Percentiles rank a stretch among this genome's conserved stretches.
These are phyloP conservation scores for Lithophane semibrunnea DNA, from an alignment of 2,888 invertebrate genomes.

Conservation along the genomic window DNA sequence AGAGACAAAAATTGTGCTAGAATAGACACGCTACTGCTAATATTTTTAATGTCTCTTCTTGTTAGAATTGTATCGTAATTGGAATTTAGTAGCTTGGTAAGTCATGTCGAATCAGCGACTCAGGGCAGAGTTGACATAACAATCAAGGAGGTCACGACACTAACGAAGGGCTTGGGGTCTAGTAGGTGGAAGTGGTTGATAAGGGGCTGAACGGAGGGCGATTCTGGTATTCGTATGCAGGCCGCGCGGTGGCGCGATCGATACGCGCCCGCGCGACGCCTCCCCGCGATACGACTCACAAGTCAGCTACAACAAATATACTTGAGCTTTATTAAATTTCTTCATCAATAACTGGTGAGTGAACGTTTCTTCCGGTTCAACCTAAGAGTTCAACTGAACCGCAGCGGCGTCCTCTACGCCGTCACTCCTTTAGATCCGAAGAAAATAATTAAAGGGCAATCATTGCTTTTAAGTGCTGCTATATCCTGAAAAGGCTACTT, in stretches of 20 bases:
- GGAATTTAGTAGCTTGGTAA: slow-evolving; percentile 45
- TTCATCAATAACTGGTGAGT: slow-evolving; percentile 34
- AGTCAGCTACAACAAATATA: slow-evolving; percentile 82
- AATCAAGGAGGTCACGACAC: slow-evolving; percentile 81
- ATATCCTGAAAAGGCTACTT: slow-evolving; percentile 65
- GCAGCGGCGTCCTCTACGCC: background rate
- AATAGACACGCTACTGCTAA: slow-evolving; percentile 64
- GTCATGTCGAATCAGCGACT: slow-evolving; percentile 48
- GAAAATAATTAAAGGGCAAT: slow-evolving; percentile 20
- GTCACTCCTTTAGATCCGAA: background rate
- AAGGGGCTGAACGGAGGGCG: slow-evolving; percentile 86
- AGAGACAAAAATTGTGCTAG: slow-evolving; percentile 72
- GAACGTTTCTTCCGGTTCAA: background rate
- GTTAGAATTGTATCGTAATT: slow-evolving; percentile 30
- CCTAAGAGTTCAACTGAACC: background rate
- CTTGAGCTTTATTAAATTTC: slow-evolving; percentile 80
- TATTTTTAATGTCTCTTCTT: slow-evolving; percentile 45
- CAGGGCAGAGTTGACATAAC: slow-evolving; percentile 74
- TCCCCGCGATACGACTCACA: slow-evolving; percentile 79
- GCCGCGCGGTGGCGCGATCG: slow-evolving; percentile 87
- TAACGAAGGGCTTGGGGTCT: slow-evolving; percentile 83
- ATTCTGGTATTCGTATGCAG: slow-evolving; percentile 89
- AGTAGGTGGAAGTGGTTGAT: slow-evolving; percentile 84
- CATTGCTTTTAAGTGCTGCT: slow-evolving; percentile 8
- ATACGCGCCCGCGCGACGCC: slow-evolving; percentile 90